phyloP scores from a whole-genome alignment of 1,140 invertebrate species.

The Ctenoplectra terminalis region DNA sequence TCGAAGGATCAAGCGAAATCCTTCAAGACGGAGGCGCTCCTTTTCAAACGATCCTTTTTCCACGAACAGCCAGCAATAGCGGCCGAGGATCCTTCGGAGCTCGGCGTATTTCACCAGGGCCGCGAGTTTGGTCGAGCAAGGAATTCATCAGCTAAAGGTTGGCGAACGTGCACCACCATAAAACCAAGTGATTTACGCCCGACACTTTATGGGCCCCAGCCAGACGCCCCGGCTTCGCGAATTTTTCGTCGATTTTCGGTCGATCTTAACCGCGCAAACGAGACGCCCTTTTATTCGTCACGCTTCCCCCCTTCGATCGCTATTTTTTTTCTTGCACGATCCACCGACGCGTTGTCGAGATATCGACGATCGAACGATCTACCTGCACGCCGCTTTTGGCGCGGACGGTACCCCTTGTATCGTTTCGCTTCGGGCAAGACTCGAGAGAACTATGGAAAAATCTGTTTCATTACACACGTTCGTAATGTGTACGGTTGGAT shows the following conservation, averaged over 20 bases:
- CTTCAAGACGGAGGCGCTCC: neutral
- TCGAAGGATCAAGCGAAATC: neutral
- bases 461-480: conserved; percentile 67
- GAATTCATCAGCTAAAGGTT: conserved; percentile 83
- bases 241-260: conserved; percentile 81
- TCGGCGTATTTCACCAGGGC: conserved; percentile 39
- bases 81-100: conserved; percentile 28
- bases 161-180: conserved; percentile 82
- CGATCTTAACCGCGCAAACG: conserved; percentile 18
- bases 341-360: neutral
- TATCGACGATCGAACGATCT: neutral
- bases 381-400: conserved; percentile 19
- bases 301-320: neutral
- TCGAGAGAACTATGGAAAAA: conserved; percentile 65
- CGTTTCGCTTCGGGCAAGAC: conserved; percentile 56
- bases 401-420: conserved; percentile 38
- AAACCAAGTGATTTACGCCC: conserved; percentile 82
- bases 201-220: conserved; percentile 81
- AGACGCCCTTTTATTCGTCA: conserved; percentile 25
- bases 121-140: conserved; percentile 73
- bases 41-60: conserved; percentile 34
- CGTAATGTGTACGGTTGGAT: conserved; percentile 40
- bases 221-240: conserved; percentile 79
- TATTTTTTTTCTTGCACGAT: neutral
- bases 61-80: conserved; percentile 54